Evolutionary conservation across 2,888 invertebrate species (phyloP), one percentile per base, ranked within the genome.

Genomic region (Drosophila tripunctata): DNA sequence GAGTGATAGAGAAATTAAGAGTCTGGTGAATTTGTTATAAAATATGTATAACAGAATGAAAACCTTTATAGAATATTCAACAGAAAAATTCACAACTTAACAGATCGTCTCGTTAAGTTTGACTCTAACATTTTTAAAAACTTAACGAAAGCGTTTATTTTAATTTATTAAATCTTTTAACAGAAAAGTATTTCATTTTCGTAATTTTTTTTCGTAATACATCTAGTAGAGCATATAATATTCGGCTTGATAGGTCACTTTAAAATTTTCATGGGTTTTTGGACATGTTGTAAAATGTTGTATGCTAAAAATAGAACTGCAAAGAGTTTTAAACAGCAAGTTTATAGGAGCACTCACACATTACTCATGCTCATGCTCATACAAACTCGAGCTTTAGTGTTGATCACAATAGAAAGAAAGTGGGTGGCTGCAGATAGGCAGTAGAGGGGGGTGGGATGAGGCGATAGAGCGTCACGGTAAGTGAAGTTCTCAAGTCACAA

Each of bases 251-350:
- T 10, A 15, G 31, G n/a, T n/a, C n/a, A n/a, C n/a, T n/a, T n/a
- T n/a, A n/a, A n/a, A n/a, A n/a, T 35, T 33, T 12, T 31, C 14
- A 30, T 47, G 24, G 40, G 30, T 51, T 43, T 45, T 45, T 36
- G 36, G 33, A 22, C 43, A 40, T 7, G 36, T 36, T 68, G 68
- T 55, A n/a, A 57, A 63, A 64, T n/a, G 41, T 38, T 33, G 51
- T 61, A 55, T 8, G 55, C 81, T 66, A 69, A 69, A 87, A 81
- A 80, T 81, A 87, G 71, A 71, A 68, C 14, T 41, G 38, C 43
- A 56, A 41, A 8, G 38, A 24, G 52, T 21, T 51, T 40, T 33
- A 47, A 57, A 40, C 19, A 12, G 21, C 30, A 47, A 43, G 36
- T 50, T 56, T 35, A 72, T 50, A 54, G 27, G 10, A 22, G 19